Evolutionary conservation across 1,140 invertebrate genomes (phyloP), one percentile per base, ranked within the genome.

Genomic region (Neodiprion fabricii): DNA sequence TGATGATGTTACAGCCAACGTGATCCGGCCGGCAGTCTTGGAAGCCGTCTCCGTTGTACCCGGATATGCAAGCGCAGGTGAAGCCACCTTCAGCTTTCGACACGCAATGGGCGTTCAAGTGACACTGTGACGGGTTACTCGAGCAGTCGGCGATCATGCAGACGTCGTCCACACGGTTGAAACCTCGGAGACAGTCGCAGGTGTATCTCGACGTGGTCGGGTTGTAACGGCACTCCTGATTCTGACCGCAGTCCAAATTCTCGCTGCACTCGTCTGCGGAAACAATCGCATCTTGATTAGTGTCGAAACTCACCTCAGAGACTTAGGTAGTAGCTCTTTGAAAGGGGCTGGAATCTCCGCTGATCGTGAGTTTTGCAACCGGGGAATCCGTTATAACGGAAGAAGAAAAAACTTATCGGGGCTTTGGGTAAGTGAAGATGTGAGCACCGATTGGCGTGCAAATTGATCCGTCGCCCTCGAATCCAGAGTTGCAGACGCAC

Each of bases 401-500:
- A 69, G 0, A 69, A 69, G 5, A 48, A 9, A 71, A 71, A 12
- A 61, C 53, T 17, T 61, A 17, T 14, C 21, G 11, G 14, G 21
- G 12, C 10, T 23, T 23, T 78, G 84, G 86, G 40, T 82, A n/a
- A 83, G 81, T 77, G 84, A 84, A 53, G 76, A 74, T 76, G 79
- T 49, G 84, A 84, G 85, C 84, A 92, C 91, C 90, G 84, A 90
- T 87, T 67, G 90, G 84, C 75, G 87, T 88, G 84, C 95, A 97
- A 0, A 87, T 86, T 70, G 90, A 91, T 66, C 96, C 96, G 83
- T 96, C 94, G 70, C 96, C 96, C 70, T 91, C 90, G 84, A 92
- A 98, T 72, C 96, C 96, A 14, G 90, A 82, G 75, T 93, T 92
- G 84, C 96, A 98, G 17, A 94, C 89, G 85, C 97, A 98, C 68